Evolutionary conservation across 2,888 invertebrate species (phyloP).

Genomic region (Drosophila neonasuta): DNA sequence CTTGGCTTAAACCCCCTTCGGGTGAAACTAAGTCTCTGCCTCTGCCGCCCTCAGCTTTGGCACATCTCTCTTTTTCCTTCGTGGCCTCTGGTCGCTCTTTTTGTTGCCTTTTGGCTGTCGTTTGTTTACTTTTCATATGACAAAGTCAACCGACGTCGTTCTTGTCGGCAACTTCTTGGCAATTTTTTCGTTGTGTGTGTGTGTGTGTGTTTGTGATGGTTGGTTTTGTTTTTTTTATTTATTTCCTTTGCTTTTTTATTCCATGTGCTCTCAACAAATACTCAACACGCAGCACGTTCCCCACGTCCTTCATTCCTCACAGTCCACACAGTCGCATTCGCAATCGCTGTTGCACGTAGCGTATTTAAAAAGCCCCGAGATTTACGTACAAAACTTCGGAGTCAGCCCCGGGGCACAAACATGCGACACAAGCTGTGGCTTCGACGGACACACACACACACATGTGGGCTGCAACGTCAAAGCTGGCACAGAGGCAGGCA

Average conservation of each 20-base stretch:
- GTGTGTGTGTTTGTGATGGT: too few relatives aligned
- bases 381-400: conserved; percentile 69
- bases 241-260: conserved; percentile 31
- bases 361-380: conserved; percentile 68
- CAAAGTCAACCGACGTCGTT: conserved; percentile 67
- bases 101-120: conserved; percentile 69
- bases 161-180: conserved; percentile 70
- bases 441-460: conserved; percentile 18
- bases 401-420: conserved; percentile 43
- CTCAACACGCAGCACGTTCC: conserved; percentile 68
- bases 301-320: conserved; percentile 39
- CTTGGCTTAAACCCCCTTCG: neutral
- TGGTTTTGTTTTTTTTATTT: conserved; percentile 35
- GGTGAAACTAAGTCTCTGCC: conserved; percentile 30
- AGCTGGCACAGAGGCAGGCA: neutral
- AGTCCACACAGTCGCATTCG: conserved; percentile 40
- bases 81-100: conserved; percentile 48
- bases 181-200: conserved; percentile 32
- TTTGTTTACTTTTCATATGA: conserved; percentile 74
- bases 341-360: conserved; percentile 63
- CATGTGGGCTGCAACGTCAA: conserved; percentile 33
- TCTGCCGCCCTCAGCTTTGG: neutral
- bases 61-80: conserved; percentile 11
- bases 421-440: conserved; percentile 50
- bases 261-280: conserved; percentile 56